Conservation (phyloP, 2,888 invertebrate species). For the Watsonalla cultraria region DNA sequence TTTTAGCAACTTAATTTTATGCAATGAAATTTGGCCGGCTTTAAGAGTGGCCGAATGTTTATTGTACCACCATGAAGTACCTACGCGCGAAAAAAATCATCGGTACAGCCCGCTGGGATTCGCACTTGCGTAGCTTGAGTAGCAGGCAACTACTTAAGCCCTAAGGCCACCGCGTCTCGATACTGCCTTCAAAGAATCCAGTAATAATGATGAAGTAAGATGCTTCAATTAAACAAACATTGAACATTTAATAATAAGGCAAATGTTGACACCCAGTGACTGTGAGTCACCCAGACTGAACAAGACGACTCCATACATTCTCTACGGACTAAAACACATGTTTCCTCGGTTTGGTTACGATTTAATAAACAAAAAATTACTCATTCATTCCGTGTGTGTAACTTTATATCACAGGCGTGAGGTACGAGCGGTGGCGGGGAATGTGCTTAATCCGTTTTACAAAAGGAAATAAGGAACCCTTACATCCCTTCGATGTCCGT, state of each 20-base stretch:
- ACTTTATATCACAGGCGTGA: constrained; percentile 13
- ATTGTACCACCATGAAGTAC: too few relatives aligned
- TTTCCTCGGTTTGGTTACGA: constrained; percentile 29
- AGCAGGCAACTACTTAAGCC: too few relatives aligned
- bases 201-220: constrained; percentile 12
- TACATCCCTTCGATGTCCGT: too few relatives aligned
- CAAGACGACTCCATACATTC: constrained; percentile 12
- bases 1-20: too few relatives aligned
- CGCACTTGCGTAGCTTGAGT: too few relatives aligned
- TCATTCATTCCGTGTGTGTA: constrained; percentile 39
- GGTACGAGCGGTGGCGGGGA: constrained; percentile 14
- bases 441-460: background rate
- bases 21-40: too few relatives aligned
- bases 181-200: too few relatives aligned
- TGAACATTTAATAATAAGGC: background rate
- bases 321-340: constrained; percentile 32
- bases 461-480: too few relatives aligned
- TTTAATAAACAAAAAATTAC: constrained; percentile 39
- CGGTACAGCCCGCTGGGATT: too few relatives aligned
- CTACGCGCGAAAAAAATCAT: too few relatives aligned
- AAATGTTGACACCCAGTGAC: background rate
- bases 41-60: too few relatives aligned
- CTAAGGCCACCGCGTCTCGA: too few relatives aligned
- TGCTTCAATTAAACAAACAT: constrained; percentile 1
- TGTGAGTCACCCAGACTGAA: background rate